Conservation (phyloP, 2,888 invertebrate species). For the Archips xylosteana region DNA sequence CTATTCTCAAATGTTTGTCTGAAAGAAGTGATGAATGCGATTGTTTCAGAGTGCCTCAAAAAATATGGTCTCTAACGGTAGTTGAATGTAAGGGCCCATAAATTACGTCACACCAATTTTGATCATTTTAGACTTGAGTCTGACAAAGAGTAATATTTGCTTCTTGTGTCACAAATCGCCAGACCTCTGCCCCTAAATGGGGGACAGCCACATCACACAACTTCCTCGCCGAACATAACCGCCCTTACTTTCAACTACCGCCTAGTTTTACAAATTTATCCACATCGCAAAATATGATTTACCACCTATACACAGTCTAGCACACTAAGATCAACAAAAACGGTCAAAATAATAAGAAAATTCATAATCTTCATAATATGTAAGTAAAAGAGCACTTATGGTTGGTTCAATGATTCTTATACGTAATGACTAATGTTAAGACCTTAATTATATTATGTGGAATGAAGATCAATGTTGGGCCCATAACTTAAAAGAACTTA, state of each 20-base stretch:
- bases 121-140: no score
- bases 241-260: background rate
- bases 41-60: no score
- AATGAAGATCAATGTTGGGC: slow-evolving; percentile 65
- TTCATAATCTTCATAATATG: background rate
- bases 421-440: slow-evolving; percentile 52
- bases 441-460: slow-evolving; percentile 53
- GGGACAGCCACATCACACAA: no score
- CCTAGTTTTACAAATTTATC: background rate
- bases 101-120: no score
- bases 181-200: no score
- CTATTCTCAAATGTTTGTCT: no score
- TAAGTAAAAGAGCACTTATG: slow-evolving; percentile 41
- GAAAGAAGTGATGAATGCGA: no score
- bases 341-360: slow-evolving; percentile 21
- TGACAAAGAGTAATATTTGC: no score
- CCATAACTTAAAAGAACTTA: slow-evolving; percentile 53
- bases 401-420: slow-evolving; percentile 45
- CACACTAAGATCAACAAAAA: background rate
- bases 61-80: no score
- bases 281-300: background rate
- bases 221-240: no score
- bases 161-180: no score
- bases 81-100: no score
- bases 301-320: background rate